These are phyloP conservation scores for Doryteuthis pealeii DNA, from an alignment of 1,140 invertebrate species.

Conservation along the genomic window DNA sequence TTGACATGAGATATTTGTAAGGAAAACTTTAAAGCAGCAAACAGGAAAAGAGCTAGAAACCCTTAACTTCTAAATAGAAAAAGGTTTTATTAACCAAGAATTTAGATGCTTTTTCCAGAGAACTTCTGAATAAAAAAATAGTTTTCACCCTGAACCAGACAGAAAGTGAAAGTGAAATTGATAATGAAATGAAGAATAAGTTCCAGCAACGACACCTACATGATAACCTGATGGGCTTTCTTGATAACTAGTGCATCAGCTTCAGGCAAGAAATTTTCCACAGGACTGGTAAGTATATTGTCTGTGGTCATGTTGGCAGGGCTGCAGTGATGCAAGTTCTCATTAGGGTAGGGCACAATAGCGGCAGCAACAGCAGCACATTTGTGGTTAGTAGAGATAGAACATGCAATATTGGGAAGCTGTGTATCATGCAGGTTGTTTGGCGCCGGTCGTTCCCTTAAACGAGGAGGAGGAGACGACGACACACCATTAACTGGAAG, in stretches of 20 bases:
- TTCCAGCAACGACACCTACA: slow-evolving; percentile 24
- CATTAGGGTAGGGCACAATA: not conserved
- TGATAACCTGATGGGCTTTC: slow-evolving; percentile 28
- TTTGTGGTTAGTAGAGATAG: not conserved
- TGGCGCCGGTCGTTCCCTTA: not conserved
- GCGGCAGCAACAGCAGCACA: not conserved
- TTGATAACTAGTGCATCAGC: slow-evolving; percentile 30
- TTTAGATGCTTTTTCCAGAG: no score
- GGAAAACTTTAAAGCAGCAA: no score
- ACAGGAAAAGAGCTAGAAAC: no score
- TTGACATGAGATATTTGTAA: no score
- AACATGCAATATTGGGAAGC: not conserved
- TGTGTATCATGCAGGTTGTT: not conserved
- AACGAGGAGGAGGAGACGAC: not conserved
- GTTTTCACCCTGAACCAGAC: no score
- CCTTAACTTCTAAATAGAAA: no score
- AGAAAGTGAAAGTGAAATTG: no score
- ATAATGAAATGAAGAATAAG: no score
- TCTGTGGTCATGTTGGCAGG: not conserved
- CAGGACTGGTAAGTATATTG: slow-evolving; percentile 17
- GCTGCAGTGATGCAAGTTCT: not conserved
- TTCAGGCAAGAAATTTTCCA: slow-evolving; percentile 30
- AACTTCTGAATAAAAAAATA: no score
- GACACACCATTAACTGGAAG: slow-evolving; percentile 4
- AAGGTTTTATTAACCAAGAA: no score